Conservation (phyloP, 2,888 invertebrate species). For the Lasioglossum figueresi region DNA sequence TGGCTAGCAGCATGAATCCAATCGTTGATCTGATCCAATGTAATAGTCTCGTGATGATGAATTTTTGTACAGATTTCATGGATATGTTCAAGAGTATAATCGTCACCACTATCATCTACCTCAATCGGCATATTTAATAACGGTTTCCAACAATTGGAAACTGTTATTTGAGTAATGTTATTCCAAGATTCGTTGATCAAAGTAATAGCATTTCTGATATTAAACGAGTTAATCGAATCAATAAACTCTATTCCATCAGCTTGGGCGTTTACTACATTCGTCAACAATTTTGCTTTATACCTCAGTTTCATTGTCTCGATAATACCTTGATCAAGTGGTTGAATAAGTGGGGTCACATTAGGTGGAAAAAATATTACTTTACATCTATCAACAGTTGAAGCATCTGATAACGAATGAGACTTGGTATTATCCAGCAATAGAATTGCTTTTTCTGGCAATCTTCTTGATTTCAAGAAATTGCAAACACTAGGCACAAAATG, state of each 20-base stretch:
- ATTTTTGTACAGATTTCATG: neutral
- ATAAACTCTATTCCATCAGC: neutral
- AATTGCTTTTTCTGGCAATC: neutral
- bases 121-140: neutral
- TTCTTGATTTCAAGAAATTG: neutral
- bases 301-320: neutral
- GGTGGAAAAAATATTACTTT: neutral
- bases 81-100: neutral
- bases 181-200: neutral
- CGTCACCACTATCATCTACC: neutral
- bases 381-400: neutral
- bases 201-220: neutral
- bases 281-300: neutral
- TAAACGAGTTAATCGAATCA: neutral
- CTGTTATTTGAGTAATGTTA: neutral
- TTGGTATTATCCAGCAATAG: neutral
- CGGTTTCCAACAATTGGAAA: neutral
- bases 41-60: neutral
- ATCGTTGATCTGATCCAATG: neutral
- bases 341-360: neutral
- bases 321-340: constrained; percentile 5
- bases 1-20: neutral
- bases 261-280: neutral
- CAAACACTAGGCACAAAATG: neutral
- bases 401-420: neutral